Base-by-base conservation (phyloP, 2,113 vertebrate species). In the Sula dactylatra region DNA sequence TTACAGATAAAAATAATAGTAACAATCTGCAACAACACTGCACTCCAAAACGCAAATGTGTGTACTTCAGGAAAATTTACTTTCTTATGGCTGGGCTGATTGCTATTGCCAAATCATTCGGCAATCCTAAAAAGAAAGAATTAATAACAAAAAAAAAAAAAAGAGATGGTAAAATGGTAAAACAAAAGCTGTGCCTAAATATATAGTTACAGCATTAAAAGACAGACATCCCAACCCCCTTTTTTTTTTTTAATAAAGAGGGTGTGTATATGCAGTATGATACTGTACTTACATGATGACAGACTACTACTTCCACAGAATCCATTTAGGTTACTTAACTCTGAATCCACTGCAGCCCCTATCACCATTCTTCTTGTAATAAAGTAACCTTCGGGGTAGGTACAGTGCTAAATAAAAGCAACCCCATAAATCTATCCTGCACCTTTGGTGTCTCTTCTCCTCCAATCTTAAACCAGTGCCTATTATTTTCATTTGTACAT, bases 341-440 rank as follows among this genome's bases (percentile, higher is more conserved):
- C 19, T 25, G 7, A 93, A 79, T 47, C 31, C 26, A 61, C 44
- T 31, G 47, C 31, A 78, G 47, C 31, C 18, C 17, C 31, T 42
- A 84, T 40, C 16, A 70, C 10, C 7, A 11, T 5, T 79, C 47
- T 78, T 74, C 61, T 65, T 66, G 4, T 8, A 84, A 65, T 10
- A 66, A 59, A 70, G 65, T 9, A 17, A 50, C n/a, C 47, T 79
- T 67, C 1, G 18, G 40, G 56, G 52, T 18, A 56, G 13, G 17
- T n/a, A 67, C 13, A 69, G 34, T 38, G 31, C 70, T 87, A 79
- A 94, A 91, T 38, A 91, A 91, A 97, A 94, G 55, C 49, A 96
- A 72, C 32, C 4, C 12, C 4, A 78, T 62, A 86, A 88, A 88
- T 81, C 42, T 82, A 29, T n/a, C 54, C 58, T 42, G 82, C 54